A percentile compares a stretch with the other conserved stretches of the same genome.
phyloP scores from a whole-genome alignment of 2,888 invertebrate genomes.

The Stratiomys singularior region DNA sequence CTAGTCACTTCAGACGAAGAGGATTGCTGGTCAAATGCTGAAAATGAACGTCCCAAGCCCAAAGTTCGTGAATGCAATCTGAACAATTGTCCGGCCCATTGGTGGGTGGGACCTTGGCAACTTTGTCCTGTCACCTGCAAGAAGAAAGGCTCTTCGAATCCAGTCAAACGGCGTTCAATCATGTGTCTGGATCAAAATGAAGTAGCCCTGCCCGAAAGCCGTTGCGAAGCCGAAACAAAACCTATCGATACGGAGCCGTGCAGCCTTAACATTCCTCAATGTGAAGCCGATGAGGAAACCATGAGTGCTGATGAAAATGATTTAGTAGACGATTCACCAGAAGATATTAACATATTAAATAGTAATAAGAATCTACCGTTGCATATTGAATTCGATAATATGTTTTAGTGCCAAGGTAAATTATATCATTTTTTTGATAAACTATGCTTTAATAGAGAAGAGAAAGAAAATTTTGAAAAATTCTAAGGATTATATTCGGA shows the following conservation, averaged over 20 bases:
- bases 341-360: conserved; percentile 20
- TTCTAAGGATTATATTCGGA: background rate
- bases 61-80: conserved; percentile 74
- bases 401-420: background rate
- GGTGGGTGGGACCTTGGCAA: conserved; percentile 91
- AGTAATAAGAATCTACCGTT: background rate
- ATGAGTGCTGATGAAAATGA: background rate
- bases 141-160: conserved; percentile 65
- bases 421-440: too few species aligned
- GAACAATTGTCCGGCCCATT: conserved; percentile 76
- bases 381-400: background rate
- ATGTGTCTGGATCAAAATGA: conserved; percentile 82
- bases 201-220: conserved; percentile 79
- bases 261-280: conserved; percentile 61
- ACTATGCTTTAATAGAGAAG: too few species aligned
- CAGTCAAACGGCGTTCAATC: conserved; percentile 73
- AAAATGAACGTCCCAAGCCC: conserved; percentile 69
- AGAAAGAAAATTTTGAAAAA: too few species aligned
- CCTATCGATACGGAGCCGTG: conserved; percentile 78
- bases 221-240: conserved; percentile 74
- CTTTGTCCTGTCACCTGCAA: conserved; percentile 79
- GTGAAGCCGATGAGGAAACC: conserved; percentile 55
- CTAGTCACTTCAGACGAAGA: conserved; percentile 71
- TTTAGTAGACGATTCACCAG: background rate
- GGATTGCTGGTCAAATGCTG: conserved; percentile 70